Evolutionary conservation across 2,113 vertebrate genomes (phyloP).

Genomic region (Phalacrocorax pelagicus): DNA sequence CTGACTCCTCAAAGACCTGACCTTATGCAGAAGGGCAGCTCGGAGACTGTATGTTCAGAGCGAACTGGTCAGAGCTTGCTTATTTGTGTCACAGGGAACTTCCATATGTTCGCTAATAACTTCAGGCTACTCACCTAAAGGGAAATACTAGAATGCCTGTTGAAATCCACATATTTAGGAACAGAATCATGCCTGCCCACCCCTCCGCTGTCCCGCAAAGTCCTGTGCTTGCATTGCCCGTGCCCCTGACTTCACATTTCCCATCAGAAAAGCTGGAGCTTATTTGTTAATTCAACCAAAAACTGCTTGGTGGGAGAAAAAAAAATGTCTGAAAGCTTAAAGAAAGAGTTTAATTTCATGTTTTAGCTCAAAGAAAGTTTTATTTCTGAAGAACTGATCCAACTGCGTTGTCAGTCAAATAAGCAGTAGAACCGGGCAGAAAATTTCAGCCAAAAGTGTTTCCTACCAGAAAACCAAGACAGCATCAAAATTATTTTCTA

Average conservation of each 20-base stretch:
- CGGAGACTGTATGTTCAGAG: background rate
- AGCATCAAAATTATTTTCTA: background rate
- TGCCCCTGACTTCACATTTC: fast-evolving
- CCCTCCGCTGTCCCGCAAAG: background rate
- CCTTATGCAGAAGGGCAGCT: background rate
- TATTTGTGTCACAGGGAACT: background rate
- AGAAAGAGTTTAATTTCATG: background rate
- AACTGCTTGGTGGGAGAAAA: background rate
- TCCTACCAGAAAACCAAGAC: background rate
- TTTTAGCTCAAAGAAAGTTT: background rate
- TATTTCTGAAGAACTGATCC: background rate
- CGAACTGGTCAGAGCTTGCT: background rate
- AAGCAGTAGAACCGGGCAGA: background rate
- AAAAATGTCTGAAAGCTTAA: background rate
- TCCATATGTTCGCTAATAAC: background rate
- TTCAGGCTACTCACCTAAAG: background rate
- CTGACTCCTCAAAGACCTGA: background rate
- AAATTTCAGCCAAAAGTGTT: background rate
- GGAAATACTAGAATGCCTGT: background rate
- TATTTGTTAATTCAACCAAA: background rate
- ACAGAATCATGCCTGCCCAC: background rate
- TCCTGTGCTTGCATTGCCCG: background rate
- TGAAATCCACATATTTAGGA: background rate
- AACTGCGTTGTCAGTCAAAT: background rate
- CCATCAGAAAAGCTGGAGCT: background rate